These are phyloP conservation scores for Ciona savignyi DNA, from an alignment of 23 tunicate genomes.

Conservation along the genomic window DNA sequence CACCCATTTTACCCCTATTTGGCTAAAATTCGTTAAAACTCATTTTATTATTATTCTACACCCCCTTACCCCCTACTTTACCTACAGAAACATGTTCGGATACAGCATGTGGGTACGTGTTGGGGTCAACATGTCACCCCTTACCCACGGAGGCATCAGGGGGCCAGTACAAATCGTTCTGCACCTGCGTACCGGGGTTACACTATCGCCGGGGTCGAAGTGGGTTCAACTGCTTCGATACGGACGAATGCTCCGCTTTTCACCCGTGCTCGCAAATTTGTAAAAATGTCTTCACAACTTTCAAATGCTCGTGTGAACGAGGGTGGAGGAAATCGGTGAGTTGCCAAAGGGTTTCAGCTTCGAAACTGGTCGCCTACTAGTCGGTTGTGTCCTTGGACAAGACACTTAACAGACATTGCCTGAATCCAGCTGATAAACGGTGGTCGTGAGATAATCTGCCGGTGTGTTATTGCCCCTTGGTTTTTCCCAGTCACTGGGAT, in stretches of 20 bases:
- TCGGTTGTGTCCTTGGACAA: too few relatives aligned
- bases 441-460: too few relatives aligned
- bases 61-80: background rate
- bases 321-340: too few relatives aligned
- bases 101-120: background rate
- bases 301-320: constrained; percentile 44
- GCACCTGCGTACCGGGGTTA: constrained; percentile 39
- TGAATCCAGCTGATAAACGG: too few relatives aligned
- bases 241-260: constrained; percentile 34
- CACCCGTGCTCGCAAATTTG: constrained; percentile 74
- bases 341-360: too few relatives aligned
- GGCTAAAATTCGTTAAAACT: too few relatives aligned
- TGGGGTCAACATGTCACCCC: constrained; percentile 12
- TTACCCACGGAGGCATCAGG: constrained; percentile 37
- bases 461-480: too few relatives aligned
- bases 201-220: background rate
- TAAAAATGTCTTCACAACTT: constrained; percentile 21
- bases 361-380: too few relatives aligned
- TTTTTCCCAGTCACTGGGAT: too few relatives aligned
- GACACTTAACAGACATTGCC: too few relatives aligned
- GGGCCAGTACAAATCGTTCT: constrained; percentile 33
- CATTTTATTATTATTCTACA: too few relatives aligned
- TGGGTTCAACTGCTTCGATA: constrained; percentile 35
- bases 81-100: background rate
- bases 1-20: too few relatives aligned